A percentile compares a stretch with the other conserved stretches of the same genome.
phyloP scores from a whole-genome alignment of 2,888 invertebrate species.

The Tenodera sinensis region DNA sequence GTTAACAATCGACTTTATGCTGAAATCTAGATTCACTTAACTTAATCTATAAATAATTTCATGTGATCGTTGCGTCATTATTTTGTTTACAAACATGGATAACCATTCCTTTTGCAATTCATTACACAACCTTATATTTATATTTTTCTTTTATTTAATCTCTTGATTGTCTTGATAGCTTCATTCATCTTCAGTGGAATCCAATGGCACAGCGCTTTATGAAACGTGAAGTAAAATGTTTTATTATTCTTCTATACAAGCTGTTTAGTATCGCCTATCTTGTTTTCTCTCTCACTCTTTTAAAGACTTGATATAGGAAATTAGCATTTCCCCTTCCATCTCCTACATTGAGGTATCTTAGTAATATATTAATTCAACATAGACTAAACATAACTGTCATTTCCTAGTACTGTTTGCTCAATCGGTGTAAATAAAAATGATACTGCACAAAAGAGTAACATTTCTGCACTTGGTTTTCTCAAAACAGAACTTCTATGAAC shows the following conservation, averaged over 20 bases:
- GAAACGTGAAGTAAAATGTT: not conserved
- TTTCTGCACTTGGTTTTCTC: too few relatives aligned
- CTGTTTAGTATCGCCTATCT: not conserved
- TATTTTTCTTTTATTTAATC: not conserved
- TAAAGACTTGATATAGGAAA: not conserved
- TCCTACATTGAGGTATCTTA: not conserved
- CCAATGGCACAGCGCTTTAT: not conserved
- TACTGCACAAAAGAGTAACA: too few relatives aligned
- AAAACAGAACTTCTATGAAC: too few relatives aligned
- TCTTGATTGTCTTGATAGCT: slow-evolving; percentile 23
- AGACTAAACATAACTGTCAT: not conserved
- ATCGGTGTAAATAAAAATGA: not conserved
- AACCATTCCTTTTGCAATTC: not conserved
- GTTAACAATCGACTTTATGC: not conserved
- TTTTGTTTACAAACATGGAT: not conserved
- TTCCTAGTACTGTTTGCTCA: not conserved
- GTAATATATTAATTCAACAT: not conserved
- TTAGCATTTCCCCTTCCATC: not conserved
- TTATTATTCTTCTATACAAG: not conserved
- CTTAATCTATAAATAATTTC: not conserved
- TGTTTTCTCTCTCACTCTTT: not conserved
- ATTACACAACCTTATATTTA: slow-evolving; percentile 8
- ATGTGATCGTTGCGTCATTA: not conserved
- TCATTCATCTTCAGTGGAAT: not conserved
- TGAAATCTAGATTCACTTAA: not conserved